Conservation (phyloP, 2,113 vertebrate species). For the Hirundichthys speculiger region DNA sequence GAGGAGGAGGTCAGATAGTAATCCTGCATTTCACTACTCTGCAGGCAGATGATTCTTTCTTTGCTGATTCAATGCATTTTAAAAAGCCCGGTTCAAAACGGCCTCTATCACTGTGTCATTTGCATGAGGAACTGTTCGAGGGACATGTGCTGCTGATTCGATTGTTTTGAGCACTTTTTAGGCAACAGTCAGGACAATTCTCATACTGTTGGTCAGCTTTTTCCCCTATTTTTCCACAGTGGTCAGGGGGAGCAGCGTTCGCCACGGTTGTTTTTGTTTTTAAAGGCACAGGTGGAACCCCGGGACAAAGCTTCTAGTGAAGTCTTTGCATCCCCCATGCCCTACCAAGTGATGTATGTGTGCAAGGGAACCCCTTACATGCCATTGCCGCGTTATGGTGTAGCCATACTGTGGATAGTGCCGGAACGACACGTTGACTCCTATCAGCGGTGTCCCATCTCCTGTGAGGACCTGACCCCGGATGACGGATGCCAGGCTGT, state of each 20-base stretch:
- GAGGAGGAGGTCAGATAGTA: conserved; percentile 72
- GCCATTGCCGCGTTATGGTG: conserved; percentile 95
- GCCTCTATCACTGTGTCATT: conserved; percentile 70
- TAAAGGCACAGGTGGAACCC: conserved; percentile 10
- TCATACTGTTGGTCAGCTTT: conserved; percentile 18
- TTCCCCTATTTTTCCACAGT: not conserved
- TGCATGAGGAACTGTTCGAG: conserved; percentile 71
- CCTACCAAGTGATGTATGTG: conserved; percentile 12
- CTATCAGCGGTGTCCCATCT: conserved; percentile 96
- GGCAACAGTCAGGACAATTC: conserved; percentile 40
- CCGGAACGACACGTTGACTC: conserved; percentile 97
- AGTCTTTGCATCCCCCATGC: no score
- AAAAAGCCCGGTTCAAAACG: conserved; percentile 75
- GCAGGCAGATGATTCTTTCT: conserved; percentile 71
- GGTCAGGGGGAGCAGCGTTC: conserved; percentile 3
- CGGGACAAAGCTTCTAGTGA: conserved; percentile 3
- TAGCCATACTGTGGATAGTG: conserved; percentile 93
- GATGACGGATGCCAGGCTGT: conserved; percentile 93
- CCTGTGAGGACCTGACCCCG: conserved; percentile 96
- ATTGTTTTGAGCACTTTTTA: conserved; percentile 49
- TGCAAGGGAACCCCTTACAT: conserved; percentile 84
- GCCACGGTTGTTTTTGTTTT: no score
- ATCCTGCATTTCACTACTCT: conserved; percentile 75
- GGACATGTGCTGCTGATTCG: conserved; percentile 56
- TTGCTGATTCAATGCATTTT: conserved; percentile 79